These are phyloP conservation scores for Pangasius mekongensis DNA, from an alignment of 2,797 vertebrate species.

Conservation along the genomic window DNA sequence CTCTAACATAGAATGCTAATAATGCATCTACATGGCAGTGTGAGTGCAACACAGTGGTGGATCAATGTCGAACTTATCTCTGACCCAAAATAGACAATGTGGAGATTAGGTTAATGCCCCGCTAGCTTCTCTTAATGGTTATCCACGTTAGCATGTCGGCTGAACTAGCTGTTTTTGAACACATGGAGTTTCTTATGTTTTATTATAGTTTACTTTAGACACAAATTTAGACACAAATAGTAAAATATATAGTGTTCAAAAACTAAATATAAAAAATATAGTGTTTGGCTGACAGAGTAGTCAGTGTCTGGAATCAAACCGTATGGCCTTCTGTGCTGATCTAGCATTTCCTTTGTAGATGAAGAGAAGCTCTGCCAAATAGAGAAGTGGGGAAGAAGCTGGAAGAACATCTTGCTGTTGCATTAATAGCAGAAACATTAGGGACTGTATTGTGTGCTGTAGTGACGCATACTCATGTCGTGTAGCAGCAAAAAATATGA, in stretches of 20 bases:
- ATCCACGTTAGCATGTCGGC: too few species aligned
- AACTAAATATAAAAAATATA: too few species aligned
- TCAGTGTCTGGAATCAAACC: not conserved
- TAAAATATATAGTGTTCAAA: not conserved
- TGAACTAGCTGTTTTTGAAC: too few species aligned
- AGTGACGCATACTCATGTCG: not conserved
- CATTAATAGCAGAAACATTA: not conserved
- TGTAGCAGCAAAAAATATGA: not conserved
- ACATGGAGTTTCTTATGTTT: not conserved
- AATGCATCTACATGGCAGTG: too few species aligned
- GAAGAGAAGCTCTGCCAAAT: not conserved
- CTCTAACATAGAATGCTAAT: too few species aligned
- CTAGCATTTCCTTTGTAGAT: not conserved
- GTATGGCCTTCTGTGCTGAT: not conserved
- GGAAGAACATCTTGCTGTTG: conserved; percentile 5
- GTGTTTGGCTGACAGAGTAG: not conserved
- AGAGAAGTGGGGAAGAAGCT: not conserved
- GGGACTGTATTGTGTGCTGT: not conserved
- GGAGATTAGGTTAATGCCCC: not conserved
- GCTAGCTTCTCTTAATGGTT: too few species aligned
- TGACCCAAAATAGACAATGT: not conserved
- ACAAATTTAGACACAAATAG: not conserved
- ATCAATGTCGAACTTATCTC: not conserved
- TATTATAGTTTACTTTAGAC: not conserved
- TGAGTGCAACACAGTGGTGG: not conserved